These are phyloP conservation scores for Rotaria sp. DNA, from an alignment of 2,888 invertebrate genomes.

Conservation along the genomic window DNA sequence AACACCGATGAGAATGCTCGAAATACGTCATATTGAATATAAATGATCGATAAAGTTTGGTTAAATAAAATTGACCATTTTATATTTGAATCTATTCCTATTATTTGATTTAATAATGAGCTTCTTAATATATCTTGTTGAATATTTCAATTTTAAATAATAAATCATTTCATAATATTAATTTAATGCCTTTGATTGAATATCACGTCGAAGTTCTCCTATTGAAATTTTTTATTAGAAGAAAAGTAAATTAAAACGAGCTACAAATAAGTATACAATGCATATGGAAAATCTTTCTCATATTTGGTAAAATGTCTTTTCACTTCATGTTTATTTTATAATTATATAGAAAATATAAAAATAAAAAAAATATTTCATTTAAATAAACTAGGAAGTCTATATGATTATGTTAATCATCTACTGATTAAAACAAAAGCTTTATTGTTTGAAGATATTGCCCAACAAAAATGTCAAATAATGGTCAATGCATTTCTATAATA, in stretches of 20 bases:
- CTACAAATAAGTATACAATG: conserved; percentile 70
- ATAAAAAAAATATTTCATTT: not conserved
- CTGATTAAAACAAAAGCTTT: not conserved
- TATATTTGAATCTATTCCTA: too few species aligned
- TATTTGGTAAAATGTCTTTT: conserved; percentile 79
- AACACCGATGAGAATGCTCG: too few species aligned
- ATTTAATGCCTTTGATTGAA: too few species aligned
- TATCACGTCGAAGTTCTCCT: too few species aligned
- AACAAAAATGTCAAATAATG: not conserved
- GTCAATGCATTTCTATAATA: not conserved
- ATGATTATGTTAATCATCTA: not conserved
- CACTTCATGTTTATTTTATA: conserved; percentile 68
- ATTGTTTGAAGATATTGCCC: not conserved
- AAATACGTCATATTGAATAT: too few species aligned
- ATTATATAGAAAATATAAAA: conserved; percentile 58
- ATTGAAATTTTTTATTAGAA: conserved; percentile 42
- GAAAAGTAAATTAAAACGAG: conserved; percentile 47
- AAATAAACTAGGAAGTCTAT: not conserved
- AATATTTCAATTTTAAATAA: too few species aligned
- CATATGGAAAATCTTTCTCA: conserved; percentile 75
- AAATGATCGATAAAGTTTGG: too few species aligned
- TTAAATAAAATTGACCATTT: too few species aligned
- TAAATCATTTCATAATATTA: too few species aligned
- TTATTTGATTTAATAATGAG: too few species aligned
- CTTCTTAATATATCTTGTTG: too few species aligned